Percentiles rank a stretch among this genome's conserved stretches.
phyloP scores from a whole-genome alignment of 2,113 vertebrate species.

The Arvicanthis niloticus region DNA sequence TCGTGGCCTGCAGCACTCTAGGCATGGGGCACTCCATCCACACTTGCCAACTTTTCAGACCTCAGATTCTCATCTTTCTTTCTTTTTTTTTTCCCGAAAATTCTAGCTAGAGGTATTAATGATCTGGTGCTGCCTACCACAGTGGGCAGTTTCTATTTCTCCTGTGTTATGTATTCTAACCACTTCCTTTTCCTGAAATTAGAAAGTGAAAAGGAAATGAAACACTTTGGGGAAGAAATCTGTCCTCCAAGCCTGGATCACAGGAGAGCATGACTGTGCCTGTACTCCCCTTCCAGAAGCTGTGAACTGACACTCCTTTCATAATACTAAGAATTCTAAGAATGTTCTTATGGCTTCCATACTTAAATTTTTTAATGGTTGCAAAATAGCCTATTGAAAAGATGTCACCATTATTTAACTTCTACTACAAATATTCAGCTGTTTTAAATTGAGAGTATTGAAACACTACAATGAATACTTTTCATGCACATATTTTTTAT shows the following conservation, averaged over 20 bases:
- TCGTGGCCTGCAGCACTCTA: not conserved
- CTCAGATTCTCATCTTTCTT: not conserved
- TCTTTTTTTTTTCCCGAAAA: not conserved
- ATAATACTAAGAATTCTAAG: not conserved
- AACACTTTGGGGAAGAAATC: not conserved
- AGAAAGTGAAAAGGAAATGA: not conserved
- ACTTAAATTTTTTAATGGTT: not conserved
- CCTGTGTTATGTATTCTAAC: not conserved
- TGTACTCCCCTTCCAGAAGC: not conserved
- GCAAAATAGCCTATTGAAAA: not conserved
- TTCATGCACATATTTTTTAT: not conserved
- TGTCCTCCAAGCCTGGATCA: not conserved
- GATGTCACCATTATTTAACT: not conserved
- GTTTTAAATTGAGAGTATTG: not conserved
- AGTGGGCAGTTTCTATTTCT: not conserved
- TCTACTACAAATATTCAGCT: not conserved
- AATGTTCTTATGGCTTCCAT: not conserved
- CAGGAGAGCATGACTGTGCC: not conserved
- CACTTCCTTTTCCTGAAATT: not conserved
- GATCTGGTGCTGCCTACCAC: not conserved
- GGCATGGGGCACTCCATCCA: rapidly evolving
- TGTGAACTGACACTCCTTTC: not conserved
- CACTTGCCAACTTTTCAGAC: not conserved
- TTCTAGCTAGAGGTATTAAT: not conserved
- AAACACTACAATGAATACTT: not conserved